A percentile compares a stretch with the other conserved stretches of the same genome.
phyloP scores from a whole-genome alignment of 2,888 invertebrate genomes.

The Notodonta dromedarius region DNA sequence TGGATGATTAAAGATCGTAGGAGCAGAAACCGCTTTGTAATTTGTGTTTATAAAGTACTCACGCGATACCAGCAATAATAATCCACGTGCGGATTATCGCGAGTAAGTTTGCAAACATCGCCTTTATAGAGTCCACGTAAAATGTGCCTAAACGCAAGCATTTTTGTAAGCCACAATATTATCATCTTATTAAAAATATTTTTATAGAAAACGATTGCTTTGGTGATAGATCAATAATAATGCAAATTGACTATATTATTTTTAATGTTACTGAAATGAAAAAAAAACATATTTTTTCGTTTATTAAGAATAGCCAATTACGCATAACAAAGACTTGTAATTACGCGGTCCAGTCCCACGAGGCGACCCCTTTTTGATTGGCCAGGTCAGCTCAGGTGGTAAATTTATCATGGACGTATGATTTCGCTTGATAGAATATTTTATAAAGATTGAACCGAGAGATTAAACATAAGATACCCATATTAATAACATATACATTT shows the following conservation, averaged over 20 bases:
- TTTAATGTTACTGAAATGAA: background rate
- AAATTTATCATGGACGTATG: background rate
- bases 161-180: too few relatives aligned
- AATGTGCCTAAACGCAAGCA: too few relatives aligned
- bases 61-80: too few relatives aligned
- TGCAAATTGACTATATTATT: too few relatives aligned
- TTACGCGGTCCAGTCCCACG: background rate
- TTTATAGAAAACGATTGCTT: too few relatives aligned
- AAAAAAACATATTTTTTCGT: background rate
- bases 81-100: too few relatives aligned
- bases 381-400: background rate
- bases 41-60: background rate
- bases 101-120: too few relatives aligned
- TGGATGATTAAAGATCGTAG: slow-evolving; percentile 3
- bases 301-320: background rate
- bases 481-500: too few relatives aligned
- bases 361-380: background rate
- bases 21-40: background rate
- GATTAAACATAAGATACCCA: too few relatives aligned
- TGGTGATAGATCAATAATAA: too few relatives aligned
- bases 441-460: background rate
- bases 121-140: too few relatives aligned
- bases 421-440: background rate
- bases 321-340: background rate
- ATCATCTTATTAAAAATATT: too few relatives aligned